Evolutionary conservation across 1,140 invertebrate genomes (phyloP).

Genomic region (Tetraneura akinire): DNA sequence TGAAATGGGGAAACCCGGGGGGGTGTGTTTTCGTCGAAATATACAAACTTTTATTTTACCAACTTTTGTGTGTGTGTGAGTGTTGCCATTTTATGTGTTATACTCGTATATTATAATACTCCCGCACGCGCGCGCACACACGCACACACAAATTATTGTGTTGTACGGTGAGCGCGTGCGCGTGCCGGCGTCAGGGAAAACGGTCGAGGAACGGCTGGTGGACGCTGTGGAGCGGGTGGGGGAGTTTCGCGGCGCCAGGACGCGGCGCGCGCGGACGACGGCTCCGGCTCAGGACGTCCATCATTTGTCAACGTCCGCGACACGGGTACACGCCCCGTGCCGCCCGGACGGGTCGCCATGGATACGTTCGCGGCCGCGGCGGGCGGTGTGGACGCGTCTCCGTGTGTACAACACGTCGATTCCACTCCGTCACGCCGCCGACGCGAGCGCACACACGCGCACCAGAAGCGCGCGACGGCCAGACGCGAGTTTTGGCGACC

Average conservation of each 20-base stretch:
- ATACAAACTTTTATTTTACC: slow-evolving; percentile 33
- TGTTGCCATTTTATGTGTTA: neutral
- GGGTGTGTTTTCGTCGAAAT: slow-evolving; percentile 7
- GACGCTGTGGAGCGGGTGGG: neutral
- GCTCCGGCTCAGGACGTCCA: slow-evolving; percentile 41
- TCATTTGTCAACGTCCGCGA: slow-evolving; percentile 44
- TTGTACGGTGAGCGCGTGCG: neutral
- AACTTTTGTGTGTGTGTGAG: neutral
- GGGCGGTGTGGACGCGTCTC: neutral
- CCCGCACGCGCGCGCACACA: no score
- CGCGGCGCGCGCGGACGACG: slow-evolving; percentile 27
- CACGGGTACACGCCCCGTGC: slow-evolving; percentile 42
- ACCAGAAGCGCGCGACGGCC: neutral
- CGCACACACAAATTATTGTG: no score
- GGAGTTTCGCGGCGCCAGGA: slow-evolving; percentile 37
- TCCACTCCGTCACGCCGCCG: slow-evolving; percentile 27
- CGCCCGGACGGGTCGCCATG: slow-evolving; percentile 19
- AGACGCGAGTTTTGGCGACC: no score
- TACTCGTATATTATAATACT: neutral
- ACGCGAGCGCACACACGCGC: slow-evolving; percentile 11
- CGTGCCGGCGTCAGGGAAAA: no score
- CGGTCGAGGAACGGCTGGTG: no score
- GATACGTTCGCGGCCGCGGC: slow-evolving; percentile 25
- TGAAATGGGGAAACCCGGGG: neutral
- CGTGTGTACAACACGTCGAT: slow-evolving; percentile 16